A percentile compares a stretch with the other conserved stretches of the same genome.
Evolutionary conservation across 1,140 invertebrate genomes (phyloP).

Genomic region (Phocides pigmalion): DNA sequence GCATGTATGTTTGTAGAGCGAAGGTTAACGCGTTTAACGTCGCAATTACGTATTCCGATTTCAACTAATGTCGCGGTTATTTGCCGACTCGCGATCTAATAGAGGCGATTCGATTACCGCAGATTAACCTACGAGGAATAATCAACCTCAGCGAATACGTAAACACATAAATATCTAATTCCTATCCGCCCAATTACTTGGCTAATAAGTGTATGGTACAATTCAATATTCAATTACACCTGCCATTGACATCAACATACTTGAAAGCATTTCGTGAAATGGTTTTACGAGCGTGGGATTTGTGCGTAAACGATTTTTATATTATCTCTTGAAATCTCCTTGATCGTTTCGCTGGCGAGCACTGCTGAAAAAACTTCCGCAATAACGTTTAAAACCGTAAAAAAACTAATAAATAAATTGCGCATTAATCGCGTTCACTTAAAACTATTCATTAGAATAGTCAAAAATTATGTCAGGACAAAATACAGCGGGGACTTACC

Average conservation of each 20-base stretch:
- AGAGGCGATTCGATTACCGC: slow-evolving; percentile 59
- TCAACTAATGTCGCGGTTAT: slow-evolving; percentile 57
- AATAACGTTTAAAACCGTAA: slow-evolving; percentile 47
- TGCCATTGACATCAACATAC: slow-evolving; percentile 35
- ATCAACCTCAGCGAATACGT: slow-evolving; percentile 38
- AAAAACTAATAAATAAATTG: slow-evolving; percentile 39
- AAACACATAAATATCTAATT: slow-evolving; percentile 24
- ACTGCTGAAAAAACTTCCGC: slow-evolving; percentile 76
- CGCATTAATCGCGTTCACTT: slow-evolving; percentile 31
- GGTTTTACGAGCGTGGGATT: slow-evolving; percentile 83
- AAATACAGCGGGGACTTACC: slow-evolving; percentile 71
- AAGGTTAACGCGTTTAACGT: slow-evolving; percentile 48
- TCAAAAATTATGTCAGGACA: slow-evolving; percentile 17
- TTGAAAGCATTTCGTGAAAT: slow-evolving; percentile 83
- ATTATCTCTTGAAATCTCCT: slow-evolving; percentile 69
- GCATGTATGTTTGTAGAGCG: slow-evolving; percentile 29
- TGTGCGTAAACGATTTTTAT: slow-evolving; percentile 75
- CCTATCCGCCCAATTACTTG: slow-evolving; percentile 20
- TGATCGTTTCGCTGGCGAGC: slow-evolving; percentile 60
- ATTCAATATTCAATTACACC: slow-evolving; percentile 35
- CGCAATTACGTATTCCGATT: slow-evolving; percentile 64
- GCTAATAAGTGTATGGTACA: too few relatives aligned
- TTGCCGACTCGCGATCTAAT: slow-evolving; percentile 52
- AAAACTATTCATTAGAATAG: slow-evolving; percentile 32
- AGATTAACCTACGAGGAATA: slow-evolving; percentile 52